Evolutionary conservation across 2,888 invertebrate species (phyloP).

Genomic region (Aphidoletes aphidimyza): DNA sequence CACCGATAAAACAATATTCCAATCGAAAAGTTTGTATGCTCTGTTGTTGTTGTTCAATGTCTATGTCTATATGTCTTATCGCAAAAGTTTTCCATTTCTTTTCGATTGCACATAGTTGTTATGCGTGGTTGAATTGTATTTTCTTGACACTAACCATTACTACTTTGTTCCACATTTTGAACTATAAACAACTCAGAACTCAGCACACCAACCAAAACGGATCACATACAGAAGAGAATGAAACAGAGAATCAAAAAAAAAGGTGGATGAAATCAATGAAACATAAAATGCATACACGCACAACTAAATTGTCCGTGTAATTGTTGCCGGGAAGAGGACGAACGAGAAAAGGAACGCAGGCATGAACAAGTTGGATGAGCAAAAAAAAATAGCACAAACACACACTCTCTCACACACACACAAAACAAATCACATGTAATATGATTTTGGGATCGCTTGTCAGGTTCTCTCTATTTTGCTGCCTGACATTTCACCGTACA

Average conservation of each 20-base stretch:
- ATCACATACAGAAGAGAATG: background rate
- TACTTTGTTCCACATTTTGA: background rate
- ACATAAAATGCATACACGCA: slow-evolving; percentile 36
- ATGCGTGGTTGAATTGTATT: background rate
- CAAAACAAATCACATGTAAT: slow-evolving; percentile 38
- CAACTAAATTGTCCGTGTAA: slow-evolving; percentile 43
- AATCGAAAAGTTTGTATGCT: background rate
- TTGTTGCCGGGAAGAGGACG: background rate
- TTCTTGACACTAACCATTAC: background rate
- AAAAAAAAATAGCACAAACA: background rate
- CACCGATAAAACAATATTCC: slow-evolving; percentile 15
- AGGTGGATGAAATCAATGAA: slow-evolving; percentile 48
- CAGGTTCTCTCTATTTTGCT: background rate
- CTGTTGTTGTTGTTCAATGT: background rate
- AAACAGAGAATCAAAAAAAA: background rate
- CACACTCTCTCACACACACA: background rate
- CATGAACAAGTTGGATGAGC: too few relatives aligned
- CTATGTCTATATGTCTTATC: slow-evolving; percentile 38
- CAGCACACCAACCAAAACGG: background rate
- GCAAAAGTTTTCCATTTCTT: slow-evolving; percentile 8
- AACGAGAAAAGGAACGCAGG: background rate
- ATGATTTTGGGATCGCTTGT: slow-evolving; percentile 32
- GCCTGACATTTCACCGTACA: slow-evolving; percentile 14
- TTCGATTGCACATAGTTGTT: background rate
- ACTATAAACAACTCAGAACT: background rate